Evolutionary conservation across 2,888 invertebrate species (phyloP), one percentile per base, ranked within the genome.

Genomic region (Polyommatus icarus): DNA sequence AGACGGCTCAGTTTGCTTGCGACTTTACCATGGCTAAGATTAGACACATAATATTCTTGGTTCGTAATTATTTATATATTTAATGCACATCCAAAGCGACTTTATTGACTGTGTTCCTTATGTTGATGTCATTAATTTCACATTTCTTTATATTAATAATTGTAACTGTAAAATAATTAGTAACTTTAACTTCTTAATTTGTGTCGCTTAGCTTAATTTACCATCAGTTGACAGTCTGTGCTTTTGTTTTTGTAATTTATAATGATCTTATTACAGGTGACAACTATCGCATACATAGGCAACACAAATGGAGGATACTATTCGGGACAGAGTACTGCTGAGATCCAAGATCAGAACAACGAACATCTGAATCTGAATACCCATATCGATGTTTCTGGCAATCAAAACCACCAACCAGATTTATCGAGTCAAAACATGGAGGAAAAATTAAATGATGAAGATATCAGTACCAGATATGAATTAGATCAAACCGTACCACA

Each of bases 11-110:
- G 75, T 75, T 75, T 24, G 50, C 75, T 50, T 54, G 75, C 75
- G 75, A 75, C 75, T 75, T 46, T 54, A 54, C 75, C 4, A 75
- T 75, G 75, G 75, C 75, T 50, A 29, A 29, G 18, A 75, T 29
- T 50, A 54, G 50, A 75, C 24, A 54, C 18, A 46, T 75, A 50
- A 15, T 54, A 20, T 54, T 75, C 20, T 50, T 75, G 75, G 75
- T 75, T 29, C 20, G 75, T 75, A 32, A 29, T 54, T 50, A 12
- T 54, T 6, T 29, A 32, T 29, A 32, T 67, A 5, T 67, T 67
- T 67, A 6, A 32, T 29, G 20, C 15, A 2, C 6, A 67, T 12
- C 24, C 3, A 24, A 61, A 61, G 61, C 61, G 61, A 61, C 24
- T 61, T 57, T 20, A 10, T 59, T 59, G 20, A 20, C 20, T 20